A percentile compares a stretch with the other conserved stretches of the same genome.
Evolutionary conservation across 2,113 vertebrate species (phyloP).

Genomic region (Osmerus mordax): DNA sequence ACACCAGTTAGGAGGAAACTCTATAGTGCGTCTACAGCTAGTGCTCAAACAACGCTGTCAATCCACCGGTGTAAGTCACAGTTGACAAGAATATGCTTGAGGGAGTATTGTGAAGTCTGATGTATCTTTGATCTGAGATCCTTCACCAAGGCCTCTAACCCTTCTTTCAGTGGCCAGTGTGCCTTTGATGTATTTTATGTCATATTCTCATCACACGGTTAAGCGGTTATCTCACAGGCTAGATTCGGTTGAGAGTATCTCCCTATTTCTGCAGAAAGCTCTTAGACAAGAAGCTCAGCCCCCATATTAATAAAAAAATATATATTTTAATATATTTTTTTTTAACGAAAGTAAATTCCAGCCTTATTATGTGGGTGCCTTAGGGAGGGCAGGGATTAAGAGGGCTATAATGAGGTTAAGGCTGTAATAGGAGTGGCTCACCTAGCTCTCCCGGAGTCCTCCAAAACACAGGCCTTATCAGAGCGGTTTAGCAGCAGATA

Average conservation of each 20-base stretch:
- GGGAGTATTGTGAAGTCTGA: no score
- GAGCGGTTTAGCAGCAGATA: constrained; percentile 66
- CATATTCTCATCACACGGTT: constrained; percentile 15
- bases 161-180: no score
- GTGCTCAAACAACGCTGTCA: background rate
- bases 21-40: background rate
- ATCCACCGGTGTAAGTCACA: background rate
- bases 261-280: constrained; percentile 47
- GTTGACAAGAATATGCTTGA: no score
- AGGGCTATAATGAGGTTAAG: constrained; percentile 77
- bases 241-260: constrained; percentile 24
- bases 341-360: constrained; percentile 61
- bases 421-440: constrained; percentile 72
- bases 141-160: no score
- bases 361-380: constrained; percentile 70
- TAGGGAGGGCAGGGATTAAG: constrained; percentile 73
- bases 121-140: no score
- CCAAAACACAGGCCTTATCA: constrained; percentile 67
- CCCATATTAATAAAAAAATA: constrained; percentile 12
- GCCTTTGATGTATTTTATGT: background rate
- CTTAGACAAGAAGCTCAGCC: constrained; percentile 60
- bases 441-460: constrained; percentile 45
- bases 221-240: constrained; percentile 33
- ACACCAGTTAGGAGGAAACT: constrained; percentile 44
- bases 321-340: constrained; percentile 65